Conservation (phyloP, 2,888 invertebrate species). For the Sarcophaga subvicina region DNA sequence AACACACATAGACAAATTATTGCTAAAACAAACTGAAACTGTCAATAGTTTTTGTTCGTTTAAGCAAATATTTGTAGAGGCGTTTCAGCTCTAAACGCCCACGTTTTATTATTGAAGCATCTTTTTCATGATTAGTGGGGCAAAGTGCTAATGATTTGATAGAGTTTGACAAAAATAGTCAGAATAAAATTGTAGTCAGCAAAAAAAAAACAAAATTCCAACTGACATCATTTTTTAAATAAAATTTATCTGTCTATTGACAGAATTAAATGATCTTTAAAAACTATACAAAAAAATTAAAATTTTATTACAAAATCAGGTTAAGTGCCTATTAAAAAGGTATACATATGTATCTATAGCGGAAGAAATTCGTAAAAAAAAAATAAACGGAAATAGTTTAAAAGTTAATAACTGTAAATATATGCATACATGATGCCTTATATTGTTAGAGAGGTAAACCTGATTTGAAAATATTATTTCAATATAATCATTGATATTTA, state of each 20-base stretch:
- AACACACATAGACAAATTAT: conserved; percentile 44
- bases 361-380: neutral
- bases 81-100: conserved; percentile 58
- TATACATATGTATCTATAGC: neutral
- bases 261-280: neutral
- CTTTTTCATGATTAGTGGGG: conserved; percentile 27
- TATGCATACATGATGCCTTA: neutral
- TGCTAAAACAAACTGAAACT: neutral
- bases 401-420: neutral
- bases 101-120: conserved; percentile 39
- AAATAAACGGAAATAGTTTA: neutral
- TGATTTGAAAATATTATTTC: too few species aligned
- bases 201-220: neutral
- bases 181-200: neutral
- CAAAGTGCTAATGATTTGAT: conserved; percentile 22
- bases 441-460: neutral
- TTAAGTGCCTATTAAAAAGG: neutral
- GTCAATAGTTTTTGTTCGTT: neutral
- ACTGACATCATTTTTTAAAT: neutral
- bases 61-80: conserved; percentile 56
- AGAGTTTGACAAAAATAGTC: neutral
- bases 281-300: neutral
- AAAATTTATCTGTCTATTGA: neutral
- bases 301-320: neutral
- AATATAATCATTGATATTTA: too few species aligned